Percentiles rank a stretch among this genome's conserved stretches.
These are phyloP conservation scores for Geococcyx californianus DNA, from an alignment of 2,113 vertebrate species.

Conservation along the genomic window DNA sequence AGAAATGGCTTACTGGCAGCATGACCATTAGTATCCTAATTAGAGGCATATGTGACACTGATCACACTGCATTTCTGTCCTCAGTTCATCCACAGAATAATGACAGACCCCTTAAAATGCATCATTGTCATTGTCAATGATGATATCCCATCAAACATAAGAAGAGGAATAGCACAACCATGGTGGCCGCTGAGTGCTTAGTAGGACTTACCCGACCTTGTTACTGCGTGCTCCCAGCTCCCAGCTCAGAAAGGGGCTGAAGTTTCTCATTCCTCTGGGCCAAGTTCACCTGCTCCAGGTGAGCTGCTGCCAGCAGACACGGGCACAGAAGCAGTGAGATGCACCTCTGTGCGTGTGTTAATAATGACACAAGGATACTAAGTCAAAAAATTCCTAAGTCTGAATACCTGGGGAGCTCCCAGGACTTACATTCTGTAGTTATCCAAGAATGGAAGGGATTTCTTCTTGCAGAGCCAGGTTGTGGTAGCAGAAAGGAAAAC, in stretches of 20 bases:
- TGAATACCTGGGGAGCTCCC: neutral
- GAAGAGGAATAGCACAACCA: fast-evolving
- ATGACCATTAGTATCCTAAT: neutral
- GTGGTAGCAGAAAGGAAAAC: neutral
- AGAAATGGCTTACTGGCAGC: neutral
- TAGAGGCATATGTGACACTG: neutral
- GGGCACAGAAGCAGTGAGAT: neutral
- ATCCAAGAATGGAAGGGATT: neutral
- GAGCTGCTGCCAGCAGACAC: neutral
- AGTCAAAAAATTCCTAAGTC: neutral
- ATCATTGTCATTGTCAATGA: fast-evolving
- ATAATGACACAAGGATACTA: neutral
- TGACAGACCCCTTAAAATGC: neutral
- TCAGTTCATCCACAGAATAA: neutral
- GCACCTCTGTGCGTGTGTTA: neutral
- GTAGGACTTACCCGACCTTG: neutral
- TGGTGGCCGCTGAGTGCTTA: neutral
- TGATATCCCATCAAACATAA: neutral
- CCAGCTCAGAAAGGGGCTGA: neutral
- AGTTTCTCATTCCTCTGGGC: neutral
- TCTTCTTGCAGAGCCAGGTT: neutral
- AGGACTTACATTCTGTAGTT: neutral
- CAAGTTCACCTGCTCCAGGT: neutral
- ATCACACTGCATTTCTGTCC: neutral
- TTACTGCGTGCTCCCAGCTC: neutral